phyloP scores from a whole-genome alignment of 2,113 vertebrate genomes.

The Holacanthus passer region DNA sequence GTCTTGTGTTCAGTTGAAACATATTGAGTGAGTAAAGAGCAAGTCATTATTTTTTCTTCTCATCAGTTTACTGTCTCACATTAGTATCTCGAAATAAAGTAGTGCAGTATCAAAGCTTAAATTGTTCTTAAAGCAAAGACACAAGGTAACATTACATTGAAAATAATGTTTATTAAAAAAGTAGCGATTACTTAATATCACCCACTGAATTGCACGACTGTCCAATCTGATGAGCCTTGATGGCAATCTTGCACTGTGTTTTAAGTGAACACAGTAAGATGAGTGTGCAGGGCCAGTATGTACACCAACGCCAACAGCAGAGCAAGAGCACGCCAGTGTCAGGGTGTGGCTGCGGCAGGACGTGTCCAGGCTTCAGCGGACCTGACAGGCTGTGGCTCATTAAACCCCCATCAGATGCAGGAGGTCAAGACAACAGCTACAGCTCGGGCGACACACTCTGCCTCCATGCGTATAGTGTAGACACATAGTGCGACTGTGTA shows the following conservation, averaged over 20 bases:
- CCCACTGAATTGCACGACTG: background rate
- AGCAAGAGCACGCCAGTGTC: conserved; percentile 34
- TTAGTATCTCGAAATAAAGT: background rate
- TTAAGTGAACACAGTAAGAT: conserved; percentile 33
- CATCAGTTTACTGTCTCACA: background rate
- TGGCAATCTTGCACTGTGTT: conserved; percentile 24
- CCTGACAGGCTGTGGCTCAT: conserved; percentile 77
- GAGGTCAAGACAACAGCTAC: conserved; percentile 73
- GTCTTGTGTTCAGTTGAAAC: background rate
- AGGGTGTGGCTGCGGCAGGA: conserved; percentile 56
- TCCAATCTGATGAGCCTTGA: background rate
- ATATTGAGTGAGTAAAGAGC: background rate
- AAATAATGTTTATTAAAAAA: background rate
- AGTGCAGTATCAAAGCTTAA: background rate
- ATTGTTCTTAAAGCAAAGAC: background rate
- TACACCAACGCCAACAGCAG: conserved; percentile 55
- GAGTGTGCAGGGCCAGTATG: conserved; percentile 43
- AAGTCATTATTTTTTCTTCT: conserved; percentile 16
- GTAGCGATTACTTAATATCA: background rate
- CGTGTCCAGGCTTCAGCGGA: conserved; percentile 58
- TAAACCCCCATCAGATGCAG: conserved; percentile 72
- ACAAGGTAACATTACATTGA: background rate
- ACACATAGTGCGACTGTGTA: conserved; percentile 27
- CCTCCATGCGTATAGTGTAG: conserved; percentile 23
- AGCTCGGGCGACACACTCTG: conserved; percentile 24